These are phyloP conservation scores for Archips xylosteana DNA, from an alignment of 2,888 invertebrate genomes.

Conservation along the genomic window DNA sequence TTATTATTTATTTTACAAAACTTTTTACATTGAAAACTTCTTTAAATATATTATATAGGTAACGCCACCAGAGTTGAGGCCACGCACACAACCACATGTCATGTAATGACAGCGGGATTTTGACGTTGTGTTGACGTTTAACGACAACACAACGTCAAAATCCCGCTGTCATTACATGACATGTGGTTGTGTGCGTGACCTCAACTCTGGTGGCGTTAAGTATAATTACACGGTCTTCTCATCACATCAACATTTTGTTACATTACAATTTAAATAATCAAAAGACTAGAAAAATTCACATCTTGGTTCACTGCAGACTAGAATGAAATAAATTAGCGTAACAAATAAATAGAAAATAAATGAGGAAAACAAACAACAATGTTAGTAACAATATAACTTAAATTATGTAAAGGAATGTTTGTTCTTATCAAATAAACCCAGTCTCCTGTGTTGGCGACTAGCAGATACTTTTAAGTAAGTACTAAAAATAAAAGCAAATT, in stretches of 20 bases:
- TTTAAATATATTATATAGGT: too few species aligned
- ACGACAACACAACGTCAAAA: too few species aligned
- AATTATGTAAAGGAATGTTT: slow-evolving; percentile 56
- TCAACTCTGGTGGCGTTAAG: too few species aligned
- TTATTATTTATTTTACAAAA: slow-evolving; percentile 34
- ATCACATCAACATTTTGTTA: slow-evolving; percentile 42
- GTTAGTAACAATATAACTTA: slow-evolving; percentile 40
- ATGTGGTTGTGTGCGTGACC: too few species aligned
- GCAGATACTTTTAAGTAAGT: slow-evolving; percentile 17
- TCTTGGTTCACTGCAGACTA: slow-evolving; percentile 40
- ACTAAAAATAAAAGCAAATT: slow-evolving; percentile 50
- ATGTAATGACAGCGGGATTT: too few species aligned
- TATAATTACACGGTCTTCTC: slow-evolving; percentile 22
- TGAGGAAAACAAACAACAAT: slow-evolving; percentile 39
- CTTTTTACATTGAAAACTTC: slow-evolving; percentile 31
- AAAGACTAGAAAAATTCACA: slow-evolving; percentile 36
- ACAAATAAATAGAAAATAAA: slow-evolving; percentile 39
- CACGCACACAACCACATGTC: too few species aligned
- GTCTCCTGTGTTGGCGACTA: background rate
- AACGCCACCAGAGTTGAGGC: too few species aligned
- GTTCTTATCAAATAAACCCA: slow-evolving; percentile 54
- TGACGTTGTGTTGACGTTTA: too few species aligned
- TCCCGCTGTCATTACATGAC: too few species aligned
- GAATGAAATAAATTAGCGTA: slow-evolving; percentile 40
- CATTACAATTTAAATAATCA: slow-evolving; percentile 46